A percentile compares a stretch with the other conserved stretches of the same genome.
phyloP scores from a whole-genome alignment of 2,797 vertebrate species.

The Sebastes alutus region DNA sequence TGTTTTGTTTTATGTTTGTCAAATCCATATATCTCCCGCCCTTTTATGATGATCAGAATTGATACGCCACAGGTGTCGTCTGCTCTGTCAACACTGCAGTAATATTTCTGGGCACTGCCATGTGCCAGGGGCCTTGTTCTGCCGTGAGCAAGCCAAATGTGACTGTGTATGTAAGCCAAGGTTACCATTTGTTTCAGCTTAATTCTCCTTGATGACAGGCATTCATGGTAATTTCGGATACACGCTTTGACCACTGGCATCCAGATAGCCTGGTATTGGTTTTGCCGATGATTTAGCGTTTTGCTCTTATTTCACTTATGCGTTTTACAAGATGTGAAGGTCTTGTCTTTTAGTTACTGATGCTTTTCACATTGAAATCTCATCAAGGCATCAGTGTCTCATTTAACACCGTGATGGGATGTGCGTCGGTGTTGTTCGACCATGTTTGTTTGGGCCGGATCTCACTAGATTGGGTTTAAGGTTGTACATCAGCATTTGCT shows the following conservation, averaged over 20 bases:
- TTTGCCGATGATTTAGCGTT: background rate
- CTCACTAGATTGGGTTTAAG: constrained; percentile 11
- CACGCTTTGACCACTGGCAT: constrained; percentile 17
- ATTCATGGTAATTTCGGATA: constrained; percentile 44
- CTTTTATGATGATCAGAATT: constrained; percentile 11
- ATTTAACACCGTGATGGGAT: background rate
- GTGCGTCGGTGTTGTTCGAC: background rate
- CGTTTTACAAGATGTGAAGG: background rate
- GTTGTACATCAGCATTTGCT: background rate
- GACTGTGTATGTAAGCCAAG: constrained; percentile 51
- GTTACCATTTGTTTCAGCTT: constrained; percentile 55
- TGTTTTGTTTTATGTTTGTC: background rate
- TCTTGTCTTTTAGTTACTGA: background rate
- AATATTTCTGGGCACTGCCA: constrained; percentile 42
- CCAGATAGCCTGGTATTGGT: background rate
- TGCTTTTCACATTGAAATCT: background rate
- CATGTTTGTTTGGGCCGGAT: constrained; percentile 2
- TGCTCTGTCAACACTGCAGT: constrained; percentile 45
- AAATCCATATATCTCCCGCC: background rate
- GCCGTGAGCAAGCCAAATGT: constrained; percentile 27
- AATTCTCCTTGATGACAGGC: constrained; percentile 53
- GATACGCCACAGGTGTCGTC: constrained; percentile 45
- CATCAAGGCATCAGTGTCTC: background rate
- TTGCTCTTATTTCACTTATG: background rate
- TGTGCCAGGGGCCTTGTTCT: constrained; percentile 15